Percentiles rank a stretch among this genome's conserved stretches.
Conservation (phyloP, 2,888 invertebrate genomes). For the Nebria salina region DNA sequence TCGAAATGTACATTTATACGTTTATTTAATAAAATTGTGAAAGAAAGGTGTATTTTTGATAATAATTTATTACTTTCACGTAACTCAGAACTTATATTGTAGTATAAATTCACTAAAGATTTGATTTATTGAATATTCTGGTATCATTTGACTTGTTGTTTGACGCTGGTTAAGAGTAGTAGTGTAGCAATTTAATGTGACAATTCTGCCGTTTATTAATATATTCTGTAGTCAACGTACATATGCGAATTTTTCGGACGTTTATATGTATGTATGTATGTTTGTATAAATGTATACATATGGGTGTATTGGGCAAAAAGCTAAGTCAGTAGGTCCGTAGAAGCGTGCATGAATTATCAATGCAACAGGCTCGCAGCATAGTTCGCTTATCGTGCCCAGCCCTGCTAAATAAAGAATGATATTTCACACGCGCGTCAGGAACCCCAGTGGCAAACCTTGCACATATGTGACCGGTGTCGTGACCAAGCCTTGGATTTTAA, state of each 20-base stretch:
- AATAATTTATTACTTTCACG: no score
- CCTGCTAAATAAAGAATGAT: conserved; percentile 36
- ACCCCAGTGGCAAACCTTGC: not conserved
- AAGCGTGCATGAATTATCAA: conserved; percentile 36
- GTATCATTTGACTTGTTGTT: no score
- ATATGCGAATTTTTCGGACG: not conserved
- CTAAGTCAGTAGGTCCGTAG: conserved; percentile 7
- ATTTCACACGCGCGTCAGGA: conserved; percentile 16
- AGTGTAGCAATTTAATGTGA: not conserved
- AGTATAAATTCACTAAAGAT: no score
- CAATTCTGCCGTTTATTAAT: not conserved
- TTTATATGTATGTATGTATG: conserved; percentile 1
- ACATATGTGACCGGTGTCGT: not conserved
- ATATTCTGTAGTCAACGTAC: not conserved
- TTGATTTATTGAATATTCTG: no score
- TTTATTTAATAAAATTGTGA: no score
- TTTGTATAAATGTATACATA: conserved; percentile 3
- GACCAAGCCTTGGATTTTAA: not conserved
- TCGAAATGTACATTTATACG: no score
- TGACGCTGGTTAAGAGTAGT: no score
- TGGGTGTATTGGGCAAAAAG: not conserved
- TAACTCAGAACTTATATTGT: no score
- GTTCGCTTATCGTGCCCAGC: not conserved
- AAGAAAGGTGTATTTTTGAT: no score
- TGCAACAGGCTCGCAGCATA: conserved; percentile 21